Base-by-base conservation (phyloP, 2,888 invertebrate genomes). In the Diogma glabrata region DNA sequence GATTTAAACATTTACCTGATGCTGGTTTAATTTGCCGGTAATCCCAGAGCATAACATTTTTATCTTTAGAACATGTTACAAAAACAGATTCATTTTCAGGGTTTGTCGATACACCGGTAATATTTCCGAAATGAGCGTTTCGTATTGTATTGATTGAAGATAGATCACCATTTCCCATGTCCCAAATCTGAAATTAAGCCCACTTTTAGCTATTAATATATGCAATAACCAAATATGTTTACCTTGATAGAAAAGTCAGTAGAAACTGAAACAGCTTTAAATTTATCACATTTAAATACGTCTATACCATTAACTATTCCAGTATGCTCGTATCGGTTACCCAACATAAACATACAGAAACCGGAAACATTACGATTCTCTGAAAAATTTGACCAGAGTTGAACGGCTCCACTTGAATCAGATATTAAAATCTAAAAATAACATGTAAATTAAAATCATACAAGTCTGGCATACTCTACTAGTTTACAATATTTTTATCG, bases 351-450 rank as follows among this genome's bases (percentile, higher is more conserved):
- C 19, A 67, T 56, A 28, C 64, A 64, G 51, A 65, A 68, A 26
- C 58, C 54, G 10, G 57, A 49, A 3, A 59, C 40, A 52, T 54
- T 57, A 10, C 67, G 61, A 22, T 63, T 60, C 26, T 60, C 60
- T 0, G 70, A 62, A 51, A 61, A 61, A 1, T 67, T 70, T 3
- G 70, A 68, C 68, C 68, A 69, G 4, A 63, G 58, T 53, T 69
- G 66, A 3, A 69, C 52, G 8, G 60, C 57, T 2, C 65, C 62
- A 51, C 63, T 61, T 10, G 63, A 63, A 22, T 64, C 52, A 1
- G 65, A 62, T 47, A 64, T 53, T 36, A 69, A 55, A 24, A 68
- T 55, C 63, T 63, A 46, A 20, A 48, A 30, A 48, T 19, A n/a
- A 19, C 17, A 19, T 16, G 12, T 47, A 28, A 19, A 8, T 19